phyloP scores from a whole-genome alignment of 2,797 vertebrate species.

The Austrolebias charrua region DNA sequence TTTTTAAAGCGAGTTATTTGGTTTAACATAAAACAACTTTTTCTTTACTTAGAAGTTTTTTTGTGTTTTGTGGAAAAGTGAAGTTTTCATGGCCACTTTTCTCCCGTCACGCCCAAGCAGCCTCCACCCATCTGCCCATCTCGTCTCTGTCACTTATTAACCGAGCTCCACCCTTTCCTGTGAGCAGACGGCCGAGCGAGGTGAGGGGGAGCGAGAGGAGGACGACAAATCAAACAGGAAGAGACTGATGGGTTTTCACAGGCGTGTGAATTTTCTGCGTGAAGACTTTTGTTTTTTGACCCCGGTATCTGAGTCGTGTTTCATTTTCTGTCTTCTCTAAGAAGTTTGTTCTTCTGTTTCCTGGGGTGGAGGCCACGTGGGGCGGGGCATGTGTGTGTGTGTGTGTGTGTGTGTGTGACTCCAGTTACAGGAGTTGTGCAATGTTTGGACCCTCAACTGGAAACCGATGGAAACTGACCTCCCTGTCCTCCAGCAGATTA shows the following conservation, averaged over 20 bases:
- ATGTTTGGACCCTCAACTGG: constrained; percentile 53
- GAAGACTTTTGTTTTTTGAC: constrained; percentile 9
- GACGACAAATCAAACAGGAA: not conserved
- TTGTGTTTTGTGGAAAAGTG: not conserved
- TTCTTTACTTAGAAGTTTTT: too few species aligned
- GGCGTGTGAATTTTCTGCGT: constrained; percentile 9
- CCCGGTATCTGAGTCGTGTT: not conserved
- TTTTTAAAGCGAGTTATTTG: not conserved
- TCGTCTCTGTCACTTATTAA: constrained; percentile 52
- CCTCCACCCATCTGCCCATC: constrained; percentile 12
- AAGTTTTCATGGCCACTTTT: constrained; percentile 1
- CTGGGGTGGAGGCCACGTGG: constrained; percentile 12
- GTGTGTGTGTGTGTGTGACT: constrained; percentile 42
- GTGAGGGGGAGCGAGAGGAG: constrained; percentile 4
- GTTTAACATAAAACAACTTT: not conserved
- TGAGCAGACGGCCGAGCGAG: constrained; percentile 1
- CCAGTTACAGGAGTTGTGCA: constrained; percentile 64
- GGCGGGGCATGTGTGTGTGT: constrained; percentile 10
- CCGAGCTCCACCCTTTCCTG: constrained; percentile 19
- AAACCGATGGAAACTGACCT: constrained; percentile 55
- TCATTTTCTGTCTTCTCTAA: constrained; percentile 10
- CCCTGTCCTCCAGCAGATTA: constrained; percentile 21
- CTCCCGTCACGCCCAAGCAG: not conserved
- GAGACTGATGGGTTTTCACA: constrained; percentile 1
- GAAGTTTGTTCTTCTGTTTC: constrained; percentile 25